Evolutionary conservation across 2,797 vertebrate species (phyloP).

Genomic region (Lepus oiostolus): DNA sequence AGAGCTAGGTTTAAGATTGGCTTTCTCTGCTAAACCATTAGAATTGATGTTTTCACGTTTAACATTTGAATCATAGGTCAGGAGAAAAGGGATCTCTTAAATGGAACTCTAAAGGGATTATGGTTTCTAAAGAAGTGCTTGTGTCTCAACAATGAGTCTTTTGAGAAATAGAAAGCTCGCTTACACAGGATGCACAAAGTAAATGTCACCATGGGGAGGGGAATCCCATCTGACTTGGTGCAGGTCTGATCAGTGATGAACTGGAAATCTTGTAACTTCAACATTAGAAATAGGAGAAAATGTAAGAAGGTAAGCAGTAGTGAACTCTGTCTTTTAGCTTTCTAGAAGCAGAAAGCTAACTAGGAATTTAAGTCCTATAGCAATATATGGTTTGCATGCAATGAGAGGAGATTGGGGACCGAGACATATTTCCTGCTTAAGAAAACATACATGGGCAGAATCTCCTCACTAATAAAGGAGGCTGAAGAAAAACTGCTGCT

Average conservation of each 20-base stretch:
- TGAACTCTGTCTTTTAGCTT: neutral
- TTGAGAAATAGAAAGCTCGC: neutral
- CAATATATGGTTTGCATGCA: neutral
- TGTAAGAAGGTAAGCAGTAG: neutral
- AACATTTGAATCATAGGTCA: constrained; percentile 65
- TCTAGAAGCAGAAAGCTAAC: constrained; percentile 5
- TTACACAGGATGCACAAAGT: neutral
- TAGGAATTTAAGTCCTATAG: neutral
- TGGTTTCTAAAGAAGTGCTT: constrained; percentile 33
- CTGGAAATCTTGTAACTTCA: constrained; percentile 45
- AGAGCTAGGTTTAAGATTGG: constrained; percentile 42
- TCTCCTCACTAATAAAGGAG: neutral
- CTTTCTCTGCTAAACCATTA: neutral
- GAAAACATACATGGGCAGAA: neutral
- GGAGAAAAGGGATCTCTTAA: constrained; percentile 63
- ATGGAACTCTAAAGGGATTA: constrained; percentile 9
- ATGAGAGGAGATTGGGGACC: neutral
- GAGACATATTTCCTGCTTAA: neutral
- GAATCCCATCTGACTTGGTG: neutral
- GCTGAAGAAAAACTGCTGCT: neutral
- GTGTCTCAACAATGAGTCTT: neutral
- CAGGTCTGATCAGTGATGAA: constrained; percentile 19
- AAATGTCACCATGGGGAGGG: constrained; percentile 48
- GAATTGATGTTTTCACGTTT: constrained; percentile 23
- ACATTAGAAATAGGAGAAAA: constrained; percentile 36